Base-by-base conservation (phyloP, 2,888 invertebrate genomes). In the Itoplectis maculator region DNA sequence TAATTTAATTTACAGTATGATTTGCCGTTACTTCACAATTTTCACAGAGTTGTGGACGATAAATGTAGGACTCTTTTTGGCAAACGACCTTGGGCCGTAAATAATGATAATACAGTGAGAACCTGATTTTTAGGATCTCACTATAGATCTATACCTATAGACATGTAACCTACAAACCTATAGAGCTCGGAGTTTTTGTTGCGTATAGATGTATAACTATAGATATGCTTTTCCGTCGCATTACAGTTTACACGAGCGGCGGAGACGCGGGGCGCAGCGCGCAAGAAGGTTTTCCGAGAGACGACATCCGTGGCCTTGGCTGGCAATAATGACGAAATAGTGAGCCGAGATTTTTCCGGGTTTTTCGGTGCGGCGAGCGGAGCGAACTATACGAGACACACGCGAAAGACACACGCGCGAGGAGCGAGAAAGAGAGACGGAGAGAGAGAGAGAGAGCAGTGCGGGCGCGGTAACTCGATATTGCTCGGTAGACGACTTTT, bases 381-480 rank as follows among this genome's bases (percentile, higher is more conserved):
- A 29, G 29, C 49, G 18, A 15, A 61, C n/a, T 13, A 35, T 29
- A 5, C 2, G 29, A 29, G 29, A 42, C 8, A 54, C 54, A 54
- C 45, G 23, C n/a, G n/a, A n/a, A n/a, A n/a, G 29, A 29, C 3
- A 42, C 8, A 54, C 54, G 42, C 45, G 23, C 35, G 40, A 42
- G 75, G 9, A 42, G 13, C 1, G 15, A 23, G 5, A 68, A 23
- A 29, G 11, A n/a, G n/a, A n/a, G n/a, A n/a, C n/a, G n/a, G n/a
- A n/a, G n/a, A n/a, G n/a, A n/a, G n/a, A n/a, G n/a, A n/a, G n/a
- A n/a, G n/a, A n/a, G n/a, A n/a, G n/a, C n/a, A n/a, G n/a, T n/a
- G n/a, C n/a, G n/a, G n/a, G 29, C 61, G 23, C 37, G 61, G 54
- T 72, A 78, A 72, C 56, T 65, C 72, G 65, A 77, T 77, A 77